Conservation (phyloP, 1,140 invertebrate genomes). For the Danaus melanippus region DNA sequence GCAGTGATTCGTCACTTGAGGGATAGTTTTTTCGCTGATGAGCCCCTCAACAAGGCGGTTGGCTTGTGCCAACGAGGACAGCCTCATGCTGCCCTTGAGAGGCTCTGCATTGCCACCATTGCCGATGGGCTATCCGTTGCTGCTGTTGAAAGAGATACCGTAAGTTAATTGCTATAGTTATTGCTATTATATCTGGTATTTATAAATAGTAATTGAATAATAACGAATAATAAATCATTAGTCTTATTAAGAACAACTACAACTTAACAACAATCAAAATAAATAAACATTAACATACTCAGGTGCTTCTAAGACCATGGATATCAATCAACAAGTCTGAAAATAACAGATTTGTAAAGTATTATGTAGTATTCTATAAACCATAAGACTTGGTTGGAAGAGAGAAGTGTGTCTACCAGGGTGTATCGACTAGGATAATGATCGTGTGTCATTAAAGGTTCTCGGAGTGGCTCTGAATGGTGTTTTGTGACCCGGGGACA, state of each 20-base stretch:
- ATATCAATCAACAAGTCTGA: no score
- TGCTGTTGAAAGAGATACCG: conserved; percentile 75
- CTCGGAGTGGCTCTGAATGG: conserved; percentile 59
- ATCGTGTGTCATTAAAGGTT: conserved; percentile 36
- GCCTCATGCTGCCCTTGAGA: conserved; percentile 79
- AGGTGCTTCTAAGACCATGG: no score
- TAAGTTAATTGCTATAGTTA: conserved; percentile 40
- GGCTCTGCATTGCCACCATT: conserved; percentile 78
- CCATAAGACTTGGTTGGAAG: no score
- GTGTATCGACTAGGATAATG: no score
- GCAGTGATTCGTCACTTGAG: conserved; percentile 79
- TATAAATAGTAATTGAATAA: neutral
- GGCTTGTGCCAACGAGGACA: conserved; percentile 78
- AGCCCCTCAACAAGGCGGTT: conserved; percentile 84
- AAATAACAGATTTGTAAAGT: no score
- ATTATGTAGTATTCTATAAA: no score
- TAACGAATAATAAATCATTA: no score
- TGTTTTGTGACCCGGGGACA: conserved; percentile 66
- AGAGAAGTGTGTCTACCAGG: no score
- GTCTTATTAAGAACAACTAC: no score
- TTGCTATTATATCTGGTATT: no score
- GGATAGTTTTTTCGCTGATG: conserved; percentile 83
- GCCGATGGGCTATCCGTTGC: conserved; percentile 82
- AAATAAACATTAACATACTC: no score
- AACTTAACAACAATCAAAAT: no score